Evolutionary conservation across 2,888 invertebrate species (phyloP).

Genomic region (Drosophila neotestacea): DNA sequence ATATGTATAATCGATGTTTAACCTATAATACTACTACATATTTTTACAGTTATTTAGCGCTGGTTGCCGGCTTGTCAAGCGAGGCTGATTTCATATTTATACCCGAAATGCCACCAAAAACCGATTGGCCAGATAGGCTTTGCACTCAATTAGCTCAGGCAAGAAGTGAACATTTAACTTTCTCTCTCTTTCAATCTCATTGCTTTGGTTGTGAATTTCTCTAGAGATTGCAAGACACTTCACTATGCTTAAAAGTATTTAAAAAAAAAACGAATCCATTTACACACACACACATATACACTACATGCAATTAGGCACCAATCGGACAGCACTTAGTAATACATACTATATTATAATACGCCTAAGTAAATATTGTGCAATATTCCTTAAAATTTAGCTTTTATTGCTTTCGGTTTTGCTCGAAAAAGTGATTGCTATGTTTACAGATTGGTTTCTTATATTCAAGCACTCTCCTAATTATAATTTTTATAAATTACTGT

Average conservation of each 20-base stretch:
- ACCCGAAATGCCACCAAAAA: slow-evolving; percentile 93
- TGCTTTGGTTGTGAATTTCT: slow-evolving; percentile 30
- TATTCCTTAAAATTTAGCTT: slow-evolving; percentile 4
- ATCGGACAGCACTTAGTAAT: slow-evolving; percentile 13
- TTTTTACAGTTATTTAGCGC: slow-evolving; percentile 91
- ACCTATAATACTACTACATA: slow-evolving; percentile 40
- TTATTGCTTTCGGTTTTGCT: slow-evolving; percentile 7
- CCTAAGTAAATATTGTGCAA: slow-evolving; percentile 5
- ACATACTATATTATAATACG: not conserved
- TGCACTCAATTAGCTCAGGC: slow-evolving; percentile 91
- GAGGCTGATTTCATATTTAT: slow-evolving; percentile 96
- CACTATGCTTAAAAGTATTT: slow-evolving; percentile 3
- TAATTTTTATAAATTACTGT: no score
- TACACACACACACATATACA: slow-evolving; percentile 9
- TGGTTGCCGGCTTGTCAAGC: slow-evolving; percentile 92
- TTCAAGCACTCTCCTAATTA: not conserved
- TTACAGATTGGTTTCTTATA: slow-evolving; percentile 2
- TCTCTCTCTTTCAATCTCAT: slow-evolving; percentile 2
- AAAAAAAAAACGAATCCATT: slow-evolving; percentile 10
- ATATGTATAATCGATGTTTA: slow-evolving; percentile 31
- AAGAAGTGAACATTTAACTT: slow-evolving; percentile 77
- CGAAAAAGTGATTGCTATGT: slow-evolving; percentile 4
- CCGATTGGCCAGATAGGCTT: slow-evolving; percentile 91
- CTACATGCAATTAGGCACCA: slow-evolving; percentile 23
- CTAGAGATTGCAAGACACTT: slow-evolving; percentile 9